Evolutionary conservation across 2,113 vertebrate genomes (phyloP), one percentile per base, ranked within the genome.

Genomic region (Craseonycteris thonglongyai): DNA sequence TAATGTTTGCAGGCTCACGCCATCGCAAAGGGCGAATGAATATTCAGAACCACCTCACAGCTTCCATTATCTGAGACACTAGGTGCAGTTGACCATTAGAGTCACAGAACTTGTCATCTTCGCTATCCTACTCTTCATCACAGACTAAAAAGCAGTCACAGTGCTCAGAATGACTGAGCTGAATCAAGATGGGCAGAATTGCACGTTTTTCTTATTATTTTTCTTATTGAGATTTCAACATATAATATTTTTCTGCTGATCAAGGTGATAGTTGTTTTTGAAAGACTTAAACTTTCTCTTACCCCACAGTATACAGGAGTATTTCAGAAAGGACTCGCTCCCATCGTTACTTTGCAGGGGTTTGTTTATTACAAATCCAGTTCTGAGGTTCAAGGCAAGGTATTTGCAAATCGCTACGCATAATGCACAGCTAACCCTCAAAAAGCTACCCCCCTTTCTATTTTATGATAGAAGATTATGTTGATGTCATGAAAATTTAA

Each of bases 341-440:
- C 76, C 91, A 71, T 90, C 8, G 89, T 30, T 49, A 38, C 91
- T 97, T 98, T 96, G 91, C 91, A 92, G 90, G 85, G 72, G 81
- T 58, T 92, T 74, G 66, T 96, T 97, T 93, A 92, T 96, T 98
- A 95, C 68, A 91, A 82, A 97, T 56, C 93, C 74, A 93, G 35
- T 97, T 88, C 24, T 45, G 80, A 95, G 81, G 87, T 95, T 96
- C 92, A 84, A 95, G 66, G 80, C 66, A 58, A 93, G 66, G 12
- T 56, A 74, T 90, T 96, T 97, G 87, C 83, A 98, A 97, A 97
- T 97, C 97, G 94, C 91, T 98, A 96, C 96, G 96, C 96, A 98
- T 94, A 97, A 96, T 97, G 93, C 97, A 95, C 33, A 95, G 84
- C 88, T 90, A 92, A 89, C 42, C 56, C 80, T 61, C 83, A 87